Percentiles rank a stretch among this genome's conserved stretches.
phyloP scores from a whole-genome alignment of 2,113 vertebrate genomes.

The Alethe diademata region DNA sequence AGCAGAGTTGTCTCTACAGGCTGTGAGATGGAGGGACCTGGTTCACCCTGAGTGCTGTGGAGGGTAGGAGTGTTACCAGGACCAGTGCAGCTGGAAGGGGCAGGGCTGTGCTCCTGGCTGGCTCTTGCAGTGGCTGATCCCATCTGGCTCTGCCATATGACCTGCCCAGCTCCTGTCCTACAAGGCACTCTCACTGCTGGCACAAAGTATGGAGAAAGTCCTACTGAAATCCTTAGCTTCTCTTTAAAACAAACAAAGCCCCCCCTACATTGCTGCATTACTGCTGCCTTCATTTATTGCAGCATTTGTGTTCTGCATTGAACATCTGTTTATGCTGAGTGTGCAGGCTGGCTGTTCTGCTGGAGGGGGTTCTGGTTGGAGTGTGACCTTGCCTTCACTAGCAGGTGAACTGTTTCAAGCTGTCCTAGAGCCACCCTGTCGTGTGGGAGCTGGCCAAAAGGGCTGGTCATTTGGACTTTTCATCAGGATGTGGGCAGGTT shows the following conservation, averaged over 20 bases:
- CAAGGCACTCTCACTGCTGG: not conserved
- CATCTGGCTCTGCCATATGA: not conserved
- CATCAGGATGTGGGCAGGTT: not conserved
- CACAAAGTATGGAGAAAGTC: not conserved
- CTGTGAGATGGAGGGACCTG: accelerated
- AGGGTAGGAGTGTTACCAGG: not conserved
- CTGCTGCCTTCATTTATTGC: not conserved
- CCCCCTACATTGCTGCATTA: accelerated
- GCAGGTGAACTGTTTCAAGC: not conserved
- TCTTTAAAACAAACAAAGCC: not conserved
- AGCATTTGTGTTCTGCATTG: not conserved
- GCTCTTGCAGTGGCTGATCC: not conserved
- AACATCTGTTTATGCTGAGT: not conserved
- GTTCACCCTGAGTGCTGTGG: accelerated
- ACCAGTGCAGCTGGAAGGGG: not conserved
- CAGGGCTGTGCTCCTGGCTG: not conserved
- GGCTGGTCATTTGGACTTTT: not conserved
- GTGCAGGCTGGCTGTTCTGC: not conserved
- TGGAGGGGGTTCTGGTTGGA: not conserved
- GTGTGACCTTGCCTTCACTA: not conserved
- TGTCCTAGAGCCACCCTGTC: not conserved
- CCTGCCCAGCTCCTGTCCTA: not conserved
- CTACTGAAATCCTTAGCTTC: not conserved
- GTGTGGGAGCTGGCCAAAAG: not conserved
- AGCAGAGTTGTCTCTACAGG: not conserved